phyloP scores from a whole-genome alignment of 2,888 invertebrate genomes.

The Eucera pruinosa region DNA sequence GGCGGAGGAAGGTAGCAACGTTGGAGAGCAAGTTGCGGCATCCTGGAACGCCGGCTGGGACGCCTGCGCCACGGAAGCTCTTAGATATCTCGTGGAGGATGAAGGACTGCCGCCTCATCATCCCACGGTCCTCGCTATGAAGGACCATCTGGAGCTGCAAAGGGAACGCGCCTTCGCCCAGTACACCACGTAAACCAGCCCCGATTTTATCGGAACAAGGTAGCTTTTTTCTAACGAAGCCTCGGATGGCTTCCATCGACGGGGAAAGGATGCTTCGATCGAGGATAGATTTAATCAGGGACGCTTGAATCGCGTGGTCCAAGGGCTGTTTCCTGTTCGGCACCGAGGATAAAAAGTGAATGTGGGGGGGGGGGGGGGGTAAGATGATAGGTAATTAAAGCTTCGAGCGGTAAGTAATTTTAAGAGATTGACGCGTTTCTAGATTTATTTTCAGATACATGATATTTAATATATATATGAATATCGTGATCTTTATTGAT shows the following conservation, averaged over 20 bases:
- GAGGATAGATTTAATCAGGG: background rate
- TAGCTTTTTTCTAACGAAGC: constrained; percentile 17
- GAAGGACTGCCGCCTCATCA: constrained; percentile 79
- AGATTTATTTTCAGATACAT: no score
- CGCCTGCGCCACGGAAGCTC: constrained; percentile 78
- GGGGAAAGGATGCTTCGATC: constrained; percentile 1
- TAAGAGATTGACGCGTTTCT: no score
- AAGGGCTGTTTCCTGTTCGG: constrained; percentile 21
- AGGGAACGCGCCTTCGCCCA: constrained; percentile 74
- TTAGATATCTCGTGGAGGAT: constrained; percentile 80
- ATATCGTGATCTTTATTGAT: no score
- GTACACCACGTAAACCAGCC: constrained; percentile 68
- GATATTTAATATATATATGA: no score
- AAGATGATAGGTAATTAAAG: no score
- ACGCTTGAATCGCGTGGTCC: background rate
- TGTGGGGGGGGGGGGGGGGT: no score
- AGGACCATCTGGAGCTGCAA: constrained; percentile 78
- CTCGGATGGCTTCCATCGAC: background rate
- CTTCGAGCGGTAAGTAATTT: no score
- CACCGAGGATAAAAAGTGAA: background rate
- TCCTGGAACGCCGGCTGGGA: constrained; percentile 81
- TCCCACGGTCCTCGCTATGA: constrained; percentile 81
- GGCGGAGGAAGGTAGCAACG: background rate
- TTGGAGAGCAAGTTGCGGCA: constrained; percentile 36
- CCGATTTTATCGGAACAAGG: constrained; percentile 29